A percentile compares a stretch with the other conserved stretches of the same genome.
phyloP scores from a whole-genome alignment of 2,797 vertebrate species.

The Simalia tracyae region DNA sequence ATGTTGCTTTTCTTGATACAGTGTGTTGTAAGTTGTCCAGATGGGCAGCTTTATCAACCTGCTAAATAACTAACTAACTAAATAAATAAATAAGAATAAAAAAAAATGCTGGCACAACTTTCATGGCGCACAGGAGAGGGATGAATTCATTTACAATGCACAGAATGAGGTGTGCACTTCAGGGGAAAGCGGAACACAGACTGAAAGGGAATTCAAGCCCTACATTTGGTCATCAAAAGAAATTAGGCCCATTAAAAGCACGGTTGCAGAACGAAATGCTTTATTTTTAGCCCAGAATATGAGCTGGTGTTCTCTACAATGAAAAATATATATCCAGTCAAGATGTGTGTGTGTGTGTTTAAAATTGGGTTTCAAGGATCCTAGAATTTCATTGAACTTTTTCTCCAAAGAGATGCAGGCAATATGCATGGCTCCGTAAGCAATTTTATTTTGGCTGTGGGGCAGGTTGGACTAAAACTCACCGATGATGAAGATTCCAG shows the following conservation, averaged over 20 bases:
- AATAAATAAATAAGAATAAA: background rate
- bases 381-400: background rate
- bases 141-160: background rate
- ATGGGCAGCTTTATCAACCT: background rate
- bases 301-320: background rate
- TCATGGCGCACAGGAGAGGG: background rate
- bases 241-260: slow-evolving; percentile 12
- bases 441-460: too few relatives aligned
- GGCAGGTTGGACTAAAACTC: too few relatives aligned
- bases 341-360: background rate
- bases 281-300: background rate
- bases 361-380: background rate
- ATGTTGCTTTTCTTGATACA: background rate
- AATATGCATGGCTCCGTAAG: background rate
- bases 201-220: background rate
- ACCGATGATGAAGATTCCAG: too few relatives aligned
- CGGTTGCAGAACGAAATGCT: slow-evolving; percentile 1
- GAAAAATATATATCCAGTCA: background rate
- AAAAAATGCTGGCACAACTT: background rate
- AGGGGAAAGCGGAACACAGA: background rate
- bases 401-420: background rate
- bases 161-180: background rate
- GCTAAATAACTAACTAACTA: background rate
- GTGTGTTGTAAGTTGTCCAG: background rate
- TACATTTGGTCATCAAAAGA: slow-evolving; percentile 31